A percentile compares a stretch with the other conserved stretches of the same genome.
Evolutionary conservation across 2,888 invertebrate species (phyloP).

Genomic region (Oscheius sp.): DNA sequence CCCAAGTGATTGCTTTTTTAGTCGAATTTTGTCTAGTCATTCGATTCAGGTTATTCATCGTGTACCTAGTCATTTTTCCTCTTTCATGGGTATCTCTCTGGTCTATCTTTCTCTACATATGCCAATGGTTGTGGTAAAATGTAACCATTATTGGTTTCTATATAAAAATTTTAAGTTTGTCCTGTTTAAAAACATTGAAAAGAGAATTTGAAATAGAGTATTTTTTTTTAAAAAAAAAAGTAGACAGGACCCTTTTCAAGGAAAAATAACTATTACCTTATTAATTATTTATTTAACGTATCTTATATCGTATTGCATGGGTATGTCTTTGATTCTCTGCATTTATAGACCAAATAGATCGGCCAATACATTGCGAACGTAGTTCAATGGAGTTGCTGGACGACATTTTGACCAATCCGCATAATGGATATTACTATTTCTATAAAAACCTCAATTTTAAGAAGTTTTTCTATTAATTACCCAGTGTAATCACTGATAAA

Average conservation of each 20-base stretch:
- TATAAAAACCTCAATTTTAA: neutral
- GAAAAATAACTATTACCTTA: no score
- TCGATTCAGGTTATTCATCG: neutral
- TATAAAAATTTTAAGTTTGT: neutral
- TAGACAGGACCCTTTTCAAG: neutral
- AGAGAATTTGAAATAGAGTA: no score
- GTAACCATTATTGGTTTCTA: no score
- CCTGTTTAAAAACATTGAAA: no score
- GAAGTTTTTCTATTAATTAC: conserved; percentile 23
- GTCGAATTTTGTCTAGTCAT: neutral
- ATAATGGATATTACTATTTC: conserved; percentile 47
- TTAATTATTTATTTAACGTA: no score
- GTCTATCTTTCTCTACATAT: conserved; percentile 26
- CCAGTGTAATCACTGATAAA: conserved; percentile 50
- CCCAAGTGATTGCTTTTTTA: neutral
- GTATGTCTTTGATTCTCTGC: no score
- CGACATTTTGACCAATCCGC: conserved; percentile 57
- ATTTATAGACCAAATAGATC: conserved; percentile 46
- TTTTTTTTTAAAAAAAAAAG: no score
- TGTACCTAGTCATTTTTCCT: conserved; percentile 14
- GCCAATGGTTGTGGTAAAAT: conserved; percentile 28
- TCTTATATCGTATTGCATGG: no score
- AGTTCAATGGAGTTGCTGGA: conserved; percentile 49
- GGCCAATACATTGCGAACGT: conserved; percentile 50
- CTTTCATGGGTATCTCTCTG: conserved; percentile 25